Conservation (phyloP, 2,797 vertebrate species). For the Tolypeutes matacus region DNA sequence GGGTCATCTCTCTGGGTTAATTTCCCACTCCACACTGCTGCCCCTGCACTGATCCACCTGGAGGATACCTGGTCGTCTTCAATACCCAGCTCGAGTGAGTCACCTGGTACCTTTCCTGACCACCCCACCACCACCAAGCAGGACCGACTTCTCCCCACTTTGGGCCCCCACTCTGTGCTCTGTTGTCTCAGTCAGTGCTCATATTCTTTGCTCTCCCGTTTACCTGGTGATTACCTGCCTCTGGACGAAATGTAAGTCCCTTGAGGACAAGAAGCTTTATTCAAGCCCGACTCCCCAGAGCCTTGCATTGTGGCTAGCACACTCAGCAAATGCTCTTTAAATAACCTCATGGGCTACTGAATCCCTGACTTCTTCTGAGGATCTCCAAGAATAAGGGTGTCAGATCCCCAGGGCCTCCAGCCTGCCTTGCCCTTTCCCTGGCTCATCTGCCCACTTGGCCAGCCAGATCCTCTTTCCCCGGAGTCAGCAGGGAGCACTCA, state of each 20-base stretch:
- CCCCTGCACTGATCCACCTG: not conserved
- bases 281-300: not conserved
- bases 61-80: not conserved
- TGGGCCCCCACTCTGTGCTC: not conserved
- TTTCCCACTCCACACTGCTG: not conserved
- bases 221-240: fast-evolving
- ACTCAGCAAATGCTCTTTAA: not conserved
- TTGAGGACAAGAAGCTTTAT: not conserved
- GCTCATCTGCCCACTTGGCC: not conserved
- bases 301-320: not conserved
- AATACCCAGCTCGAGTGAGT: not conserved
- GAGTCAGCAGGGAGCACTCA: constrained; percentile 72
- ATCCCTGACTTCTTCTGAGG: not conserved
- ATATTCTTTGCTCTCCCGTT: not conserved
- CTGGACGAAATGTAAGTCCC: not conserved
- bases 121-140: not conserved
- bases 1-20: not conserved
- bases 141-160: not conserved
- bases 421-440: not conserved
- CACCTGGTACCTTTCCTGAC: not conserved
- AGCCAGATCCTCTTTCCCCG: not conserved
- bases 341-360: not conserved
- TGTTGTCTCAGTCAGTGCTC: not conserved
- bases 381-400: not conserved
- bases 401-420: not conserved